Percentiles rank a stretch among this genome's conserved stretches.
phyloP scores from a whole-genome alignment of 2,113 vertebrate species.

The Aegotheles bennettii region DNA sequence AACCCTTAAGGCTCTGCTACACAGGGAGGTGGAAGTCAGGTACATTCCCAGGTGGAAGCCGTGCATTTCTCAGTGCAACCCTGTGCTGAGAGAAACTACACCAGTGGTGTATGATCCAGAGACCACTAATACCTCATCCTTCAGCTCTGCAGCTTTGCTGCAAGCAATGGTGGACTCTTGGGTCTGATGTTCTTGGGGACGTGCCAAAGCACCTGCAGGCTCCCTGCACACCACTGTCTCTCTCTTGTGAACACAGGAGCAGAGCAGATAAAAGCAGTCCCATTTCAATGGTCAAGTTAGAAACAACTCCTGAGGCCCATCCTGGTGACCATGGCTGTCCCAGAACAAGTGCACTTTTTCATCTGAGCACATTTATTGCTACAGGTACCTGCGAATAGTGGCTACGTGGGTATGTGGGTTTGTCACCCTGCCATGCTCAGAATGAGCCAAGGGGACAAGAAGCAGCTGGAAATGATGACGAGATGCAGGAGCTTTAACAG shows the following conservation, averaged over 20 bases:
- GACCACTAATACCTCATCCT: not conserved
- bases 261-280: not conserved
- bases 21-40: not conserved
- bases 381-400: not conserved
- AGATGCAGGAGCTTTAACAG: not conserved
- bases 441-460: not conserved
- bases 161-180: not conserved
- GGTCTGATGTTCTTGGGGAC: not conserved
- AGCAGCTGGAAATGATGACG: not conserved
- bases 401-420: not conserved
- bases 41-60: not conserved
- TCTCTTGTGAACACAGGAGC: not conserved
- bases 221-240: not conserved
- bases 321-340: fast-evolving
- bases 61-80: fast-evolving
- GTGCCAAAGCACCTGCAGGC: fast-evolving
- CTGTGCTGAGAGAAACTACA: not conserved
- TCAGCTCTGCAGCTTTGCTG: not conserved
- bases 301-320: not conserved
- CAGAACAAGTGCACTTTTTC: not conserved
- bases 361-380: not conserved
- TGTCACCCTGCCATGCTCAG: not conserved
- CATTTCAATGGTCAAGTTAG: not conserved
- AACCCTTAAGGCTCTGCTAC: not conserved
- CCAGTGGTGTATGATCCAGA: fast-evolving